These are phyloP conservation scores for Drosophila orena DNA, from an alignment of 1,140 invertebrate species.

Conservation along the genomic window DNA sequence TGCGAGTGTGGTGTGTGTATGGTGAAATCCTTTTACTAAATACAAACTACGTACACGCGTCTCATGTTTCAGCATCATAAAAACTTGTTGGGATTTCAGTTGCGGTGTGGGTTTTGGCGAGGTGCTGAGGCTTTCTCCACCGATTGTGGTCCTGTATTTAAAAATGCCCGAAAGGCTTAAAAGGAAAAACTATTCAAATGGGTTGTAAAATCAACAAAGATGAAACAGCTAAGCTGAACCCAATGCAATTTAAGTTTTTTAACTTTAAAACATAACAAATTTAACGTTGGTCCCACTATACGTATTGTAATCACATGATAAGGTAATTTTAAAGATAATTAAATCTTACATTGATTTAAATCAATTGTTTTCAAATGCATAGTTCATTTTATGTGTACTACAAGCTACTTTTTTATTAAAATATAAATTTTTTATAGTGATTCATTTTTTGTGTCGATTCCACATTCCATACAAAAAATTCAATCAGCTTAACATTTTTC, in stretches of 20 bases:
- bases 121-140: conserved; percentile 9
- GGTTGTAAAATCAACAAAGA: conserved; percentile 20
- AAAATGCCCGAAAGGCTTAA: conserved; percentile 66
- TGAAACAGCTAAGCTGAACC: conserved; percentile 2
- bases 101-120: conserved; percentile 15
- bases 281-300: too few species aligned
- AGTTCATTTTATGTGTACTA: background rate
- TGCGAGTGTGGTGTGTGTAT: conserved; percentile 15
- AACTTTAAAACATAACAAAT: background rate
- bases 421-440: background rate
- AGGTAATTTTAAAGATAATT: background rate
- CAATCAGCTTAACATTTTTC: conserved; percentile 1
- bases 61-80: conserved; percentile 70
- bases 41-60: conserved; percentile 68
- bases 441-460: background rate
- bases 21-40: conserved; percentile 72
- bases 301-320: background rate
- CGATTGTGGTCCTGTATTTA: conserved; percentile 37
- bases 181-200: conserved; percentile 35
- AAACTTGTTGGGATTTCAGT: conserved; percentile 37
- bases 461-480: background rate
- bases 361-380: background rate
- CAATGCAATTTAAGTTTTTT: background rate
- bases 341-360: background rate
- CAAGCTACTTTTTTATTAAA: background rate